Conservation (phyloP, 2,888 invertebrate genomes). For the Thereva unica region DNA sequence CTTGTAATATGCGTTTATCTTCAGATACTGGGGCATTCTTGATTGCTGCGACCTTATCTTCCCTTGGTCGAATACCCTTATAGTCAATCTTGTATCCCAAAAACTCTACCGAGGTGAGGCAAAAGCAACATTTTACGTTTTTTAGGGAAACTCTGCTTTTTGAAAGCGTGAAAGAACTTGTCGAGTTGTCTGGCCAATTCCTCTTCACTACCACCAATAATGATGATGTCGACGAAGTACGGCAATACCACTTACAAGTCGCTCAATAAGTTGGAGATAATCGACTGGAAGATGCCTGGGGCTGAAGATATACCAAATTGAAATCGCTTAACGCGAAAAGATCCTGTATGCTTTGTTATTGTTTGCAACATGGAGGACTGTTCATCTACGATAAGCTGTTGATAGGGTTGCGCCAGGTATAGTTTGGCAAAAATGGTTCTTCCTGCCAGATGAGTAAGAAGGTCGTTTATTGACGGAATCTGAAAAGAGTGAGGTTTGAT, state of each 20-base stretch:
- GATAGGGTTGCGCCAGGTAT: constrained; percentile 52
- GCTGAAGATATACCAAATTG: constrained; percentile 45
- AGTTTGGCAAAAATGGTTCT: constrained; percentile 51
- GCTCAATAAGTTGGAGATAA: too few species aligned
- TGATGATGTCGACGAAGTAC: constrained; percentile 41
- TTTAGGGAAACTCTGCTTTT: constrained; percentile 31
- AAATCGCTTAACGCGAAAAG: constrained; percentile 46
- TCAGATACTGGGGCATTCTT: constrained; percentile 38
- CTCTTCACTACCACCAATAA: constrained; percentile 36
- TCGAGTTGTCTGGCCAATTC: constrained; percentile 32
- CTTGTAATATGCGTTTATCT: constrained; percentile 42
- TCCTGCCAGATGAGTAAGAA: constrained; percentile 43
- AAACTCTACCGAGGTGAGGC: constrained; percentile 37
- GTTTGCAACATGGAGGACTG: constrained; percentile 48
- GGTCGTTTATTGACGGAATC: too few species aligned
- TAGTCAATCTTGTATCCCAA: constrained; percentile 41
- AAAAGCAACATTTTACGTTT: constrained; percentile 39
- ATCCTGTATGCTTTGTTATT: constrained; percentile 50
- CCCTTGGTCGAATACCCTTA: constrained; percentile 38
- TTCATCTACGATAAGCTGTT: constrained; percentile 49
- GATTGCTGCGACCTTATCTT: constrained; percentile 40
- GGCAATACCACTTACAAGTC: too few species aligned
- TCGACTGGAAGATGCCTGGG: constrained; percentile 39
- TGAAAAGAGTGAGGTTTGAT: too few species aligned
- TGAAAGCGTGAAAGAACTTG: constrained; percentile 29